These are phyloP conservation scores for Penaeus chinensis DNA, from an alignment of 1,140 invertebrate genomes.

Conservation along the genomic window DNA sequence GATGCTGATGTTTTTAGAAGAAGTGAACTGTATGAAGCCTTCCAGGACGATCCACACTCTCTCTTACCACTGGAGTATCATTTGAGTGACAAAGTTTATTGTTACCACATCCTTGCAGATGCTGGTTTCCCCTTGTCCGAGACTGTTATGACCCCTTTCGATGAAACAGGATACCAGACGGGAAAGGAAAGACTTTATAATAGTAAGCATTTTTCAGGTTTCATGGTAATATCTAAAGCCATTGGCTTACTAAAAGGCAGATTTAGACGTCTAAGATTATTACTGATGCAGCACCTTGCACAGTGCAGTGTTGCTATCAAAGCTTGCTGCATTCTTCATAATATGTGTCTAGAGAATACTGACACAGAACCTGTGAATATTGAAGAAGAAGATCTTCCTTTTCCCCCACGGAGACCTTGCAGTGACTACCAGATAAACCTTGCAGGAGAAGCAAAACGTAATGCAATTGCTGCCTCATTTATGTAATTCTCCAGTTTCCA, in stretches of 20 bases:
- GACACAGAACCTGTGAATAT: slow-evolving; percentile 17
- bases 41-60: slow-evolving; percentile 43
- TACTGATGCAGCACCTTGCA: slow-evolving; percentile 51
- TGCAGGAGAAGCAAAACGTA: slow-evolving; percentile 42
- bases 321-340: slow-evolving; percentile 52
- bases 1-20: slow-evolving; percentile 42
- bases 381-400: slow-evolving; percentile 37
- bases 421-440: background rate
- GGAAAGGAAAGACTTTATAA: slow-evolving; percentile 27
- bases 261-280: slow-evolving; percentile 29
- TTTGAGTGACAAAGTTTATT: slow-evolving; percentile 1
- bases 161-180: slow-evolving; percentile 18
- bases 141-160: slow-evolving; percentile 49
- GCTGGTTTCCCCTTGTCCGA: slow-evolving; percentile 45
- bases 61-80: slow-evolving; percentile 32
- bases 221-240: slow-evolving; percentile 21
- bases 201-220: slow-evolving; percentile 14
- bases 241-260: slow-evolving; percentile 32
- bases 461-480: slow-evolving; percentile 34
- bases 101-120: slow-evolving; percentile 40
- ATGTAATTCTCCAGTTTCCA: background rate
- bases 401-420: background rate
- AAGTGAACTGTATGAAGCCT: slow-evolving; percentile 41
- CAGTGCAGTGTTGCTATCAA: slow-evolving; percentile 52
- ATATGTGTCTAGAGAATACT: slow-evolving; percentile 40